A percentile compares a stretch with the other conserved stretches of the same genome.
phyloP scores from a whole-genome alignment of 1,140 invertebrate species.

The Campoletis sonorensis region DNA sequence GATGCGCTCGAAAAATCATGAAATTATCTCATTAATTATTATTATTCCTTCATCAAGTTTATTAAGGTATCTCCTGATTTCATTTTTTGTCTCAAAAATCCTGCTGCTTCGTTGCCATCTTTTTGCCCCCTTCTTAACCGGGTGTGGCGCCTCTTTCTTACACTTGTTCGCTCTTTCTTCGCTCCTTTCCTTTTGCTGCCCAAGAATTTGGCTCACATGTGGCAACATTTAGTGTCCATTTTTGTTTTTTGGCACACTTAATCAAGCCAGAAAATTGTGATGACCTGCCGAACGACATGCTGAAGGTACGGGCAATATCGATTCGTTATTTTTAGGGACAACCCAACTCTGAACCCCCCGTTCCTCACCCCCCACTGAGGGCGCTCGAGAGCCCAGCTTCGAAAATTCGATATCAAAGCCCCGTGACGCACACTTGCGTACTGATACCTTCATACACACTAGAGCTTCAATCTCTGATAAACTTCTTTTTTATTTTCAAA shows the following conservation, averaged over 20 bases:
- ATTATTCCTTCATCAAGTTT: no score
- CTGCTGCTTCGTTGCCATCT: no score
- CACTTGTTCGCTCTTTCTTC: no score
- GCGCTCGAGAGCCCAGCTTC: slow-evolving; percentile 47
- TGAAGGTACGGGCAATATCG: slow-evolving; percentile 63
- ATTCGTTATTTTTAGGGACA: slow-evolving; percentile 71
- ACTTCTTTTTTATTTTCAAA: neutral
- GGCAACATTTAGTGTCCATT: no score
- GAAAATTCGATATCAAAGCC: slow-evolving; percentile 55
- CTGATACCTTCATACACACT: neutral
- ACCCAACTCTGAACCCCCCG: slow-evolving; percentile 54
- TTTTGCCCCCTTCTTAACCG: no score
- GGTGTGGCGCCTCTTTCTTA: no score
- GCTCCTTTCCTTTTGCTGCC: no score
- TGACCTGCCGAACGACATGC: slow-evolving; percentile 59
- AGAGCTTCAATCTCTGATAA: slow-evolving; percentile 18
- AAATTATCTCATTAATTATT: no score
- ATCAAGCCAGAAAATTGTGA: slow-evolving; percentile 4
- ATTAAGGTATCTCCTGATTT: no score
- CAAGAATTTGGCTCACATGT: no score
- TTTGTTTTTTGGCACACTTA: neutral
- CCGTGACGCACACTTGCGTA: slow-evolving; percentile 42
- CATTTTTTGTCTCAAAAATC: no score
- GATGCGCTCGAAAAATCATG: no score
- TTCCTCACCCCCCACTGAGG: slow-evolving; percentile 56